A percentile compares a stretch with the other conserved stretches of the same genome.
Evolutionary conservation across 2,113 vertebrate species (phyloP).

Genomic region (Lethenteron reissneri): DNA sequence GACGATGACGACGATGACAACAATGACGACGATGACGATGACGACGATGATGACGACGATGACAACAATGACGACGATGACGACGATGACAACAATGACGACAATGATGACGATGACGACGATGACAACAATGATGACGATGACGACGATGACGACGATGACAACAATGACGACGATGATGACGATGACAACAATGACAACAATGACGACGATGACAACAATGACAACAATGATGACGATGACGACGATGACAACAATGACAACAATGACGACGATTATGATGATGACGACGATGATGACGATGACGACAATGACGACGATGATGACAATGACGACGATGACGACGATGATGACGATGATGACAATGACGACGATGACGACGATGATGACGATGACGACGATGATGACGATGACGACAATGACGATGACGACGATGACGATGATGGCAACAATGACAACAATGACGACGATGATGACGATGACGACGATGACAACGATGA

Average conservation of each 20-base stretch:
- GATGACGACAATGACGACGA: background rate
- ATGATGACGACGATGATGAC: background rate
- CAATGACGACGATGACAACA: too few species aligned
- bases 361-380: background rate
- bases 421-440: background rate
- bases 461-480: background rate
- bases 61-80: background rate
- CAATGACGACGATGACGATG: background rate
- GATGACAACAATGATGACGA: too few species aligned
- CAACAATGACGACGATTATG: too few species aligned
- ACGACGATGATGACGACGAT: background rate
- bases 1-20: background rate
- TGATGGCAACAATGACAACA: background rate
- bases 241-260: too few species aligned
- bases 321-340: background rate
- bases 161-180: too few species aligned
- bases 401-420: background rate
- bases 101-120: too few species aligned
- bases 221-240: too few species aligned
- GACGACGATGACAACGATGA: background rate
- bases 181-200: too few species aligned
- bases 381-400: background rate
- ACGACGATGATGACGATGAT: background rate
- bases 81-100: too few species aligned
- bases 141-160: too few species aligned